phyloP scores from a whole-genome alignment of 2,888 invertebrate species.

The Caenorhabditis angaria region DNA sequence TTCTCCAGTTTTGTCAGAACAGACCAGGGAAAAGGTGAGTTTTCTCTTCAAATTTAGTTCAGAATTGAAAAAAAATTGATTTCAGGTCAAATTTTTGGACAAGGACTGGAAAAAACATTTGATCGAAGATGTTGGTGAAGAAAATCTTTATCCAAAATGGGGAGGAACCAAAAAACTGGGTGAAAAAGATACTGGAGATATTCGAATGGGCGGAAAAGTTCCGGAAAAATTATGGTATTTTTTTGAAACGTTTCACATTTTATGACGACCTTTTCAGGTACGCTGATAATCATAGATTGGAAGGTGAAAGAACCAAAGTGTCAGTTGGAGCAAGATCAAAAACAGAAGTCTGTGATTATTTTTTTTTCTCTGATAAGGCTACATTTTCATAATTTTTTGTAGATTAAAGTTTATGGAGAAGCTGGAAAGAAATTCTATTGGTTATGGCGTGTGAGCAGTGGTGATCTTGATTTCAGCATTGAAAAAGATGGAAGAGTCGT shows the following conservation, averaged over 20 bases:
- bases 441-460: slow-evolving; percentile 54
- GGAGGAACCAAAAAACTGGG: slow-evolving; percentile 52
- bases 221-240: slow-evolving; percentile 48
- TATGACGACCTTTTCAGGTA: slow-evolving; percentile 32
- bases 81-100: slow-evolving; percentile 41
- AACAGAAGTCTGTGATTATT: slow-evolving; percentile 37
- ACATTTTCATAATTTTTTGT: slow-evolving; percentile 12
- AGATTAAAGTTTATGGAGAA: slow-evolving; percentile 43
- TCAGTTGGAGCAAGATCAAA: slow-evolving; percentile 58
- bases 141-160: slow-evolving; percentile 56
- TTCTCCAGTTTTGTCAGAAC: slow-evolving; percentile 54
- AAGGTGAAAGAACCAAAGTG: slow-evolving; percentile 52
- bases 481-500: slow-evolving; percentile 43
- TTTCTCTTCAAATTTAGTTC: slow-evolving; percentile 6
- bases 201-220: slow-evolving; percentile 63
- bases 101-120: slow-evolving; percentile 52
- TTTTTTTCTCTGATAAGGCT: slow-evolving; percentile 1
- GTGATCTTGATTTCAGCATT: slow-evolving; percentile 58
- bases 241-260: slow-evolving; percentile 1
- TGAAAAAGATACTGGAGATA: slow-evolving; percentile 43
- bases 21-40: slow-evolving; percentile 47
- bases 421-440: slow-evolving; percentile 50
- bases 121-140: slow-evolving; percentile 47
- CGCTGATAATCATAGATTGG: slow-evolving; percentile 45
- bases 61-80: slow-evolving; percentile 12